These are phyloP conservation scores for Lamellibrachia satsuma DNA, from an alignment of 2,888 invertebrate species.

Conservation along the genomic window DNA sequence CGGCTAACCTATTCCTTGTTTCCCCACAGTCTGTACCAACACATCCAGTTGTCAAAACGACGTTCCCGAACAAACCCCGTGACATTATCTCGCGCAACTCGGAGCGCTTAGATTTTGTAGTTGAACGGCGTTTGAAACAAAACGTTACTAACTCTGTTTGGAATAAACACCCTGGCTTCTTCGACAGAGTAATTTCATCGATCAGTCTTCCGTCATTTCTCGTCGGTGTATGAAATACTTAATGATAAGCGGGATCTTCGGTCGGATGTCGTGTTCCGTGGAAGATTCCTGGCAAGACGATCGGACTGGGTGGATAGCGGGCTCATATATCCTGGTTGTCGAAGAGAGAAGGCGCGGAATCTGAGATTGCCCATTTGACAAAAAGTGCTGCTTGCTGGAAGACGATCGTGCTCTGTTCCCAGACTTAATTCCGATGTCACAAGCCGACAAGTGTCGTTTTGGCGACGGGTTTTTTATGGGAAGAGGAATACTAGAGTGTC, in stretches of 20 bases:
- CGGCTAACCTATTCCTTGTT: background rate
- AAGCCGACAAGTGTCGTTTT: background rate
- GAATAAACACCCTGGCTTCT: background rate
- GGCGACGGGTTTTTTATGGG: background rate
- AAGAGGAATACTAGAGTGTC: background rate
- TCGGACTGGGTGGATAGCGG: background rate
- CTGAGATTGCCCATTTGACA: background rate
- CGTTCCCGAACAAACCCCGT: background rate
- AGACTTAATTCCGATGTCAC: background rate
- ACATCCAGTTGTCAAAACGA: background rate
- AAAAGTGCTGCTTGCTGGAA: background rate
- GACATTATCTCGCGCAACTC: background rate
- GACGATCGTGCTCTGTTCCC: background rate
- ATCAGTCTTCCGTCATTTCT: background rate
- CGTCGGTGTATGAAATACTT: background rate
- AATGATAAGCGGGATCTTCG: background rate
- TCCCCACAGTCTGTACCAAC: background rate
- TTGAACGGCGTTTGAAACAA: background rate
- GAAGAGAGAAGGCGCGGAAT: background rate
- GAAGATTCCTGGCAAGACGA: background rate
- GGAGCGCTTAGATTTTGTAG: background rate
- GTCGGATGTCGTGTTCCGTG: background rate
- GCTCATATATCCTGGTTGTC: background rate
- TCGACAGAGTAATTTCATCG: background rate
- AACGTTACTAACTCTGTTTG: background rate